phyloP scores from a whole-genome alignment of 2,888 invertebrate genomes.

The Formica aserva region DNA sequence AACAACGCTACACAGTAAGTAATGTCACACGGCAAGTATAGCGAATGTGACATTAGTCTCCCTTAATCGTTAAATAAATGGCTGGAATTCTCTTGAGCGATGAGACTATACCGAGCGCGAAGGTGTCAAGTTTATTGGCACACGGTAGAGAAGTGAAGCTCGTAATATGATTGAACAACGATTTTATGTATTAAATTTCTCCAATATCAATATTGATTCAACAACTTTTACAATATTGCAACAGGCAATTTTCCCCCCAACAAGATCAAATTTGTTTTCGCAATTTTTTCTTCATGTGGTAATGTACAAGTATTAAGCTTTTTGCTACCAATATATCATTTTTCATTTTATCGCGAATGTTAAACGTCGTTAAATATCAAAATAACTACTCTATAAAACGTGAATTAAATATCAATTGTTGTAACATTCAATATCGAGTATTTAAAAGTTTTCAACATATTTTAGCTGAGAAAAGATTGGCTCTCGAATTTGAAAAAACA shows the following conservation, averaged over 20 bases:
- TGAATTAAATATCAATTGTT: background rate
- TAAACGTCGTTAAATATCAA: background rate
- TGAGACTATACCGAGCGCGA: slow-evolving; percentile 8
- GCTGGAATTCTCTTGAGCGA: background rate
- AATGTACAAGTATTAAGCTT: background rate
- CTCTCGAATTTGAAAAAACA: background rate
- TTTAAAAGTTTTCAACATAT: background rate
- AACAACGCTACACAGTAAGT: background rate
- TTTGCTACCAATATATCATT: background rate
- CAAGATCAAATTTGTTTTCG: slow-evolving; percentile 7
- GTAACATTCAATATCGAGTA: background rate
- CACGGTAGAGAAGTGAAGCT: slow-evolving; percentile 21
- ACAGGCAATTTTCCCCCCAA: slow-evolving; percentile 1
- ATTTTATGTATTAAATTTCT: slow-evolving; percentile 36
- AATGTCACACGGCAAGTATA: background rate
- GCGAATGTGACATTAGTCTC: slow-evolving; percentile 12
- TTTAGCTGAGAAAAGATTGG: background rate
- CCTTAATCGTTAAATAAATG: slow-evolving; percentile 36
- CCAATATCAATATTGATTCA: slow-evolving; percentile 11
- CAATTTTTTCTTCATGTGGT: background rate
- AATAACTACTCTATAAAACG: background rate
- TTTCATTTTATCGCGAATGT: slow-evolving; percentile 1
- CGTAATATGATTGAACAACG: slow-evolving; percentile 39
- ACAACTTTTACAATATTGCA: slow-evolving; percentile 28
- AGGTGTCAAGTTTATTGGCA: slow-evolving; percentile 35